Base-by-base conservation (phyloP, 2,113 vertebrate species). In the Chaetops frenatus region DNA sequence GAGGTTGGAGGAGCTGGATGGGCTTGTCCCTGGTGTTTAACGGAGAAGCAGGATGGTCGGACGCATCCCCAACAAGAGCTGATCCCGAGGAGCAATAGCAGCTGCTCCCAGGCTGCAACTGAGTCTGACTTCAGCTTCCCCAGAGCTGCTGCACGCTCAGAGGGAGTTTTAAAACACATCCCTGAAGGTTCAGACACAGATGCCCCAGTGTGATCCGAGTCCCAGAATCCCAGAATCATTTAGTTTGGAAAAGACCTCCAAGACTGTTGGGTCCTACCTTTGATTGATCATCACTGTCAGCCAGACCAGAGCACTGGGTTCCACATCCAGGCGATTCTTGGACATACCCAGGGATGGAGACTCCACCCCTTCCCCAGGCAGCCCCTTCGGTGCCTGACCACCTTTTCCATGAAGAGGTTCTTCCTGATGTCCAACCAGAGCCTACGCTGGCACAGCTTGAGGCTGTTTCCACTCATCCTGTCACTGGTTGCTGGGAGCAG, bases 131-230 rank as follows among this genome's bases (percentile, higher is more conserved):
- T 17, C 56, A 44, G 12, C 56, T 56, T 44, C 33, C 35, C 35
- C 28, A 10, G 29, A 25, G 31, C 31, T 45, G 22, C 54, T 5
- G 0, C 10, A 1, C 24, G 0, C 38, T 11, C 7, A 0, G 17
- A n/a, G 12, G 13, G 31, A 38, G 21, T 23, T 47, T 40, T 48
- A 22, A 17, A 74, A 19, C 27, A 33, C 11, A 6, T 8, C 50
- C 38, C 44, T 11, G 20, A 28, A 38, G 35, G 20, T 20, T 60
- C 45, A 33, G 15, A 25, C 60, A 27, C 22, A 3, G 31, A 35
- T 0, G 0, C 16, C 25, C 29, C 51, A 20, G 25, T 3, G 12
- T 0, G 0, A 19, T 78, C 64, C 4, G 0, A 48, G 35, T 35
- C 22, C 27, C 54, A 31, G 60, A 66, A 66, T 44, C 19, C 12